Evolutionary conservation across 2,797 vertebrate species (phyloP), one percentile per base, ranked within the genome.

Genomic region (Tangara arthus): DNA sequence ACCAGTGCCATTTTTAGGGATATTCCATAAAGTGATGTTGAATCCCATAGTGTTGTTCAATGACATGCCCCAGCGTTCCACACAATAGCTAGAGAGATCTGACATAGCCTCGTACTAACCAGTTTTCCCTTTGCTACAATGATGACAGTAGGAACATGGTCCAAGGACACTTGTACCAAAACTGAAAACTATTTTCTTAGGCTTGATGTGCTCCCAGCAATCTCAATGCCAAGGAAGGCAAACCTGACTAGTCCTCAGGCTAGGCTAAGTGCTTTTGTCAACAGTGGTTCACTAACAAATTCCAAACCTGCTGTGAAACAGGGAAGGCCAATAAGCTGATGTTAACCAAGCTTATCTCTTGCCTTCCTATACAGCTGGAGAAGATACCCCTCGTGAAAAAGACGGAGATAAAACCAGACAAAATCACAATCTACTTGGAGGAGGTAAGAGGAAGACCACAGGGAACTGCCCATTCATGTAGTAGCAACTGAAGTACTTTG

Each of bases 371-470:
- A 35, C 34, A 97, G 97, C 72, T 97, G 63, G 57, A 96, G 83
- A 78, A 86, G 46, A 47, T 86, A 49, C 12, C 64, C 4, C 41
- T 90, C 0, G 82, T 95, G 72, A 97, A 97, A 83, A 97, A 89
- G 90, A 93, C 76, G 32, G 96, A 97, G 37, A 34, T 28, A 56
- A 89, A 94, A 39, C 88, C 89, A 79, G 93, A 95, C 34, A 82
- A 95, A 89, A 28, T 91, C 60, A 96, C 41, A 23, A 39, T 96
- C 79, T 97, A 97, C 82, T 59, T 97, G 70, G 96, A 97, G 80
- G 81, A 96, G 87, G 97, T 97, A 94, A 96, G 95, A 70, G 44
- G 57, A 90, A 52, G 35, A 72, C 6, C 26, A 60, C 34, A 80
- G 37, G 39, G 12, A 83, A 16, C 47, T 46, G 19, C 32, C 19